Evolutionary conservation across 2,888 invertebrate species (phyloP).

Genomic region (Hylaea fasciaria): DNA sequence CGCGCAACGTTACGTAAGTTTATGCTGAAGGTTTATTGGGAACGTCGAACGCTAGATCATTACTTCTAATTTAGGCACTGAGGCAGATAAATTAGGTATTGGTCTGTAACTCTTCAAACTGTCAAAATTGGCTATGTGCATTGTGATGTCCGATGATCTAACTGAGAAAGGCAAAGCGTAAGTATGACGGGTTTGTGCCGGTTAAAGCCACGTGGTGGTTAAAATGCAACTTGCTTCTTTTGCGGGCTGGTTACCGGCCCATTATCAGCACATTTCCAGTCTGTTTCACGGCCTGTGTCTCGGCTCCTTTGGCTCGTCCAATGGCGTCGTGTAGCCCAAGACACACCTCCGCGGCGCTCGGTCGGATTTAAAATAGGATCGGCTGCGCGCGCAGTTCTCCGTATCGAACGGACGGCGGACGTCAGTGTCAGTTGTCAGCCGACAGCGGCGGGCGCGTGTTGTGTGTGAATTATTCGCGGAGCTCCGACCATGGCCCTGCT

Average conservation of each 20-base stretch:
- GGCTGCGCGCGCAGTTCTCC: conserved; percentile 75
- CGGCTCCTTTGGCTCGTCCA: conserved; percentile 53
- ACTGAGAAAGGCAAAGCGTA: too few species aligned
- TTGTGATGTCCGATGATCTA: too few species aligned
- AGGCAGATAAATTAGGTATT: too few species aligned
- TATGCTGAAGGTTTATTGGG: background rate
- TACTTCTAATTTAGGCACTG: too few species aligned
- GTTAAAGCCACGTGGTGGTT: conserved; percentile 31
- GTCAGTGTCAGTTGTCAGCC: conserved; percentile 67
- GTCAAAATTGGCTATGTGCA: too few species aligned
- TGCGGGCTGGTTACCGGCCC: conserved; percentile 40
- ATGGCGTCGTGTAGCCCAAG: conserved; percentile 58
- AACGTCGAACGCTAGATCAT: too few species aligned
- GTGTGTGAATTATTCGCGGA: conserved; percentile 61
- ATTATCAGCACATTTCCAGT: conserved; percentile 36
- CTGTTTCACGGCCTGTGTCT: conserved; percentile 43
- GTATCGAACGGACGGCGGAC: conserved; percentile 77
- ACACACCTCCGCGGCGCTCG: conserved; percentile 75
- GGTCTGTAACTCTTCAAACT: too few species aligned
- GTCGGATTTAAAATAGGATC: conserved; percentile 76
- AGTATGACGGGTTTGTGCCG: background rate
- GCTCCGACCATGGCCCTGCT: conserved; percentile 77
- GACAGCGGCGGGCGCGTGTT: conserved; percentile 69
- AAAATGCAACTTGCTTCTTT: conserved; percentile 36
- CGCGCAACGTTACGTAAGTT: conserved; percentile 1